Conservation (phyloP, 2,888 invertebrate genomes). For the Dusona sp. region DNA sequence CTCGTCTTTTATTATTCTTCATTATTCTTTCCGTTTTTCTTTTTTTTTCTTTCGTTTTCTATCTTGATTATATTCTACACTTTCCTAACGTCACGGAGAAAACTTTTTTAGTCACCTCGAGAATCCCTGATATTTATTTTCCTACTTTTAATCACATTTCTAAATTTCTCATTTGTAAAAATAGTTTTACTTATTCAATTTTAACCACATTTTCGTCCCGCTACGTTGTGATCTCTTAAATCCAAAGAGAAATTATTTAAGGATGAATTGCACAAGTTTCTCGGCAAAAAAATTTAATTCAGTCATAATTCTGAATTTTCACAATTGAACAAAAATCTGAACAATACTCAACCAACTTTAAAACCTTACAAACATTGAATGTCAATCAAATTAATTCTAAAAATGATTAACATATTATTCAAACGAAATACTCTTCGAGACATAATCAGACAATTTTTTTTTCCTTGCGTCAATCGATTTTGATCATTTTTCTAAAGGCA, state of each 20-base stretch:
- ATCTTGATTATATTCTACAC: conserved; percentile 24
- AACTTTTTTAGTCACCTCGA: conserved; percentile 20
- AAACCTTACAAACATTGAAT: too few species aligned
- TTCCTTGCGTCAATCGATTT: too few species aligned
- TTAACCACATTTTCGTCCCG: not conserved
- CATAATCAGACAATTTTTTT: too few species aligned
- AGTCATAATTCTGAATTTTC: not conserved
- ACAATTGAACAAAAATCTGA: too few species aligned
- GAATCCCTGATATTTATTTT: not conserved
- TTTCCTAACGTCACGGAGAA: conserved; percentile 17
- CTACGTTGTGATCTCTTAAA: not conserved
- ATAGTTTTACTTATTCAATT: not conserved
- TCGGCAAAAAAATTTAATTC: too few species aligned
- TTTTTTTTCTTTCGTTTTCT: not conserved
- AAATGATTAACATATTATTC: too few species aligned
- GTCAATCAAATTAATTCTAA: too few species aligned
- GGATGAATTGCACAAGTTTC: too few species aligned
- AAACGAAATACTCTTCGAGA: too few species aligned
- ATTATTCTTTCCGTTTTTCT: conserved; percentile 38
- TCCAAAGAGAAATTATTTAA: not conserved
- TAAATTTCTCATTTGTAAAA: not conserved
- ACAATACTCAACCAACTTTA: too few species aligned
- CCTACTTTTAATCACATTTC: not conserved
- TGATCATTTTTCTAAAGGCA: too few species aligned
- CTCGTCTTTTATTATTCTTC: conserved; percentile 47